These are phyloP conservation scores for Ornithoptera alexandrae DNA, from an alignment of 2,888 invertebrate genomes.

Conservation along the genomic window DNA sequence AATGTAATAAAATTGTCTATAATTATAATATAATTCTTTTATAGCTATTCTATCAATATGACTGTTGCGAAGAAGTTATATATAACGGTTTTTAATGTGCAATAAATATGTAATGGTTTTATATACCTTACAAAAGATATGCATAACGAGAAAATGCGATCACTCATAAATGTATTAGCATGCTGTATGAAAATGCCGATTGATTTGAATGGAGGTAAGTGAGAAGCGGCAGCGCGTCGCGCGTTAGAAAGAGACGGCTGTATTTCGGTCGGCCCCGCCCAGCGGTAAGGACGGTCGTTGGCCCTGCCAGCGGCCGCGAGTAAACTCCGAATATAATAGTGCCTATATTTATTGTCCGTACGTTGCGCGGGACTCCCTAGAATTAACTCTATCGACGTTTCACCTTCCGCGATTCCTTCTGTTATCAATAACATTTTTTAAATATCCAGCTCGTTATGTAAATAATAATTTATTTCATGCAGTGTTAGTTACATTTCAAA, in stretches of 20 bases:
- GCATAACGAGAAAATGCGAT: slow-evolving; percentile 22
- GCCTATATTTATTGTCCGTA: slow-evolving; percentile 50
- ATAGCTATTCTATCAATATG: too few relatives aligned
- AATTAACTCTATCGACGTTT: slow-evolving; percentile 40
- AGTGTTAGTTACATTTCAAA: too few relatives aligned
- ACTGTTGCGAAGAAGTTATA: too few relatives aligned
- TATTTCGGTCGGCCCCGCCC: slow-evolving; percentile 60
- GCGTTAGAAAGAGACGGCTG: slow-evolving; percentile 60
- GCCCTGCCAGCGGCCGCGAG: slow-evolving; percentile 71
- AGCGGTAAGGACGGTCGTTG: slow-evolving; percentile 79
- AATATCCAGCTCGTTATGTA: slow-evolving; percentile 8
- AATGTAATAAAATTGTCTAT: too few relatives aligned
- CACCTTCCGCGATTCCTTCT: slow-evolving; percentile 40
- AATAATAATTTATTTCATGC: too few relatives aligned
- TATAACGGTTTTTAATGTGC: too few relatives aligned
- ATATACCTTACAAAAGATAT: neutral
- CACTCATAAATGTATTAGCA: slow-evolving; percentile 37
- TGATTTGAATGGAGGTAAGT: slow-evolving; percentile 50
- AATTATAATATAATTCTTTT: too few relatives aligned
- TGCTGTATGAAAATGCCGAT: slow-evolving; percentile 41
- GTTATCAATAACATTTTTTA: slow-evolving; percentile 35
- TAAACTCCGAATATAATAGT: slow-evolving; percentile 77
- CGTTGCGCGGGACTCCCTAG: slow-evolving; percentile 39
- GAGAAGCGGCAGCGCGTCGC: slow-evolving; percentile 51
- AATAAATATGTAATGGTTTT: neutral